Percentiles rank a stretch among this genome's conserved stretches.
Conservation (phyloP, 2,888 invertebrate genomes). For the Alviniconcha strummeri region DNA sequence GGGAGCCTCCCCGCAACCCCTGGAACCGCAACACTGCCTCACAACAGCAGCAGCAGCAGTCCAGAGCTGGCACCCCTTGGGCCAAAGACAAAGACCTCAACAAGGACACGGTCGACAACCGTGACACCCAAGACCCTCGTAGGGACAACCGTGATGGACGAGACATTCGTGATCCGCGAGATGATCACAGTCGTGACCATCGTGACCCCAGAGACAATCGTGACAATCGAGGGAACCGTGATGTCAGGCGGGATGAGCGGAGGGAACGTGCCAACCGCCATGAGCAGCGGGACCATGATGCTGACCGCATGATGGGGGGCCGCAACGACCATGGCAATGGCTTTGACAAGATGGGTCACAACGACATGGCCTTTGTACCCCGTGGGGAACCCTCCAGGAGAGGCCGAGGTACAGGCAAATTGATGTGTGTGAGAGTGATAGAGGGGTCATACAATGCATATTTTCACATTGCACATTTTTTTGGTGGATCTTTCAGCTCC, state of each 20-base stretch:
- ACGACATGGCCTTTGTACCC: conserved; percentile 79
- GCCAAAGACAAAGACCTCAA: conserved; percentile 24
- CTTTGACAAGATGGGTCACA: conserved; percentile 38
- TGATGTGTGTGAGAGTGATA: background rate
- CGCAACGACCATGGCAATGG: conserved; percentile 39
- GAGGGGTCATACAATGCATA: no score
- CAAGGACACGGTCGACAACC: conserved; percentile 20
- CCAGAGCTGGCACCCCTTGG: conserved; percentile 11
- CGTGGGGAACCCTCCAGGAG: conserved; percentile 92
- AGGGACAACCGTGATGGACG: conserved; percentile 30
- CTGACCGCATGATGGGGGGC: conserved; percentile 33
- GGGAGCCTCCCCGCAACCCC: conserved; percentile 25
- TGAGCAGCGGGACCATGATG: conserved; percentile 41
- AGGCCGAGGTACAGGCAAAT: conserved; percentile 77
- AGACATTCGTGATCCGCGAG: conserved; percentile 36
- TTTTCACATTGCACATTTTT: no score
- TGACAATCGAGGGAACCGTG: conserved; percentile 38
- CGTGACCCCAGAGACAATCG: conserved; percentile 32
- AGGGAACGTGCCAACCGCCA: conserved; percentile 32
- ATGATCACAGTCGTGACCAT: conserved; percentile 29
- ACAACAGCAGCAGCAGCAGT: conserved; percentile 12
- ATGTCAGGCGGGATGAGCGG: conserved; percentile 35
- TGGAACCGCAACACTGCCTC: conserved; percentile 22
- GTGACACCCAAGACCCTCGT: conserved; percentile 25
- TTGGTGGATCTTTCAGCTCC: no score